These are phyloP conservation scores for Mus pahari DNA, from an alignment of 2,113 vertebrate genomes.

Conservation along the genomic window DNA sequence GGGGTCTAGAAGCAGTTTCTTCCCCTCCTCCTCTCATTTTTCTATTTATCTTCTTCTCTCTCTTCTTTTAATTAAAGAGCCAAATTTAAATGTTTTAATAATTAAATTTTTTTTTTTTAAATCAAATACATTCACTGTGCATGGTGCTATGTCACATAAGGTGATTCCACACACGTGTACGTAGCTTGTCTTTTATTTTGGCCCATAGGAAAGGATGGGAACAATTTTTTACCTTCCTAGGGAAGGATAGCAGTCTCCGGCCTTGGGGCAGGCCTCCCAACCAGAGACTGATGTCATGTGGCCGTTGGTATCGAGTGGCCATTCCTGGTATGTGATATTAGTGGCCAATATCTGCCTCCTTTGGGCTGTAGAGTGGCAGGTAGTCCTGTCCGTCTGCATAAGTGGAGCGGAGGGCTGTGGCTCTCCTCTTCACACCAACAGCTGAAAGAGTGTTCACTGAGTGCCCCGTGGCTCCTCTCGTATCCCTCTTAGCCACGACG, in stretches of 20 bases:
- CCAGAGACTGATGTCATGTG: not conserved
- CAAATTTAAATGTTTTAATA: not conserved
- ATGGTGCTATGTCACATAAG: not conserved
- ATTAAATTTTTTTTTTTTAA: not conserved
- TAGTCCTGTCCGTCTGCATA: accelerated
- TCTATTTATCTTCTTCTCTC: not conserved
- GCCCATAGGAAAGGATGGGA: not conserved
- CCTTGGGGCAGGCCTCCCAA: not conserved
- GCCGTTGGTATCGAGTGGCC: not conserved
- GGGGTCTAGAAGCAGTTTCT: not conserved
- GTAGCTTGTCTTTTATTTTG: not conserved
- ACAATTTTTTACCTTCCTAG: not conserved
- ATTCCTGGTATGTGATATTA: not conserved
- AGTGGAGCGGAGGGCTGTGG: accelerated
- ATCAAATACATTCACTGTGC: not conserved
- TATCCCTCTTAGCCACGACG: not conserved
- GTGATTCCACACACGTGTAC: not conserved
- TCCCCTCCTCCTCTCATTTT: not conserved
- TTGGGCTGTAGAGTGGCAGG: not conserved
- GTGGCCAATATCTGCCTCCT: not conserved
- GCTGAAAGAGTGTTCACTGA: not conserved
- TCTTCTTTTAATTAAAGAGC: not conserved
- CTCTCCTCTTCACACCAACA: not conserved
- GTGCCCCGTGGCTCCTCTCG: not conserved
- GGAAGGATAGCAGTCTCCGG: not conserved